phyloP scores from a whole-genome alignment of 2,113 vertebrate genomes.

The Eclectus roratus region DNA sequence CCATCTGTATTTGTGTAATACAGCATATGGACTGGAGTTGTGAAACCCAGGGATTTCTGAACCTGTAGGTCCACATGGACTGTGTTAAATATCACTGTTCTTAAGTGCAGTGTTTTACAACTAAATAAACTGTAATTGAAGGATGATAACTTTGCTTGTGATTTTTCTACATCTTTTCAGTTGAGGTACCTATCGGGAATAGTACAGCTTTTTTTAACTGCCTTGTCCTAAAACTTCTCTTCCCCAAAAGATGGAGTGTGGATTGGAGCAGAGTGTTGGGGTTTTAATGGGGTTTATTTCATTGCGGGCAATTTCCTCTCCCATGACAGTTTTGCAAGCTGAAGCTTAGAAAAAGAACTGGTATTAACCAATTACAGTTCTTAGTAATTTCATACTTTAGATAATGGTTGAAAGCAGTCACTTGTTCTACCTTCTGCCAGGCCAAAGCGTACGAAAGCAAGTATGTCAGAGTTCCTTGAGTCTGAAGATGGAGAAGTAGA shows the following conservation, averaged over 20 bases:
- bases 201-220: neutral
- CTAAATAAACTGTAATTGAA: neutral
- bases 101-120: neutral
- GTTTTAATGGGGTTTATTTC: neutral
- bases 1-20: neutral
- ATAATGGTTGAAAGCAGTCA: neutral
- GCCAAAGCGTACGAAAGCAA: conserved; percentile 95
- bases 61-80: neutral
- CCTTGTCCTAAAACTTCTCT: neutral
- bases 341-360: neutral
- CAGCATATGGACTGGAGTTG: rapidly evolving
- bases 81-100: neutral
- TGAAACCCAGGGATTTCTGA: neutral
- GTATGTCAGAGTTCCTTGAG: conserved; percentile 96
- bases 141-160: neutral
- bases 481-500: conserved; percentile 96
- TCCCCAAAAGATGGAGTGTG: neutral
- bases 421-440: conserved; percentile 56
- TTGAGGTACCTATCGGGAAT: neutral
- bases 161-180: neutral
- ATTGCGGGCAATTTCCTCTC: neutral
- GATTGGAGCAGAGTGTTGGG: neutral
- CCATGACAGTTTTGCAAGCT: neutral
- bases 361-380: rapidly evolving
- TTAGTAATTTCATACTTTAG: neutral